Evolutionary conservation across 2,888 invertebrate species (phyloP).

Genomic region (Cephus runcator): DNA sequence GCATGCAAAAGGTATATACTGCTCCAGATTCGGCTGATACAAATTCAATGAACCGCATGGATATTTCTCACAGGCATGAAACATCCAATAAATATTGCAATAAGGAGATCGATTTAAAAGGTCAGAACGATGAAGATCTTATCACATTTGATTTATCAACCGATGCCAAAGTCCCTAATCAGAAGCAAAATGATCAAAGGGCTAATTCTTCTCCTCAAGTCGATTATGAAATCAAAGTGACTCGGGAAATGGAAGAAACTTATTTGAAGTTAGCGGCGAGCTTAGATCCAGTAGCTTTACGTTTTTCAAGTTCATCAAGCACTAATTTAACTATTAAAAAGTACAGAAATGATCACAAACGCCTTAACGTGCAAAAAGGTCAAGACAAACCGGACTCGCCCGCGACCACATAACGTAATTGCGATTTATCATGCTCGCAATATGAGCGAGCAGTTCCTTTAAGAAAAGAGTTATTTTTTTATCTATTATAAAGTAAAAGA

Average conservation of each 20-base stretch:
- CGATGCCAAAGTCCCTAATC: constrained; percentile 35
- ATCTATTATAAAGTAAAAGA: too few species aligned
- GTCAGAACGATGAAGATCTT: constrained; percentile 39
- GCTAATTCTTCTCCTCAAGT: constrained; percentile 20
- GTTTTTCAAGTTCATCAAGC: constrained; percentile 37
- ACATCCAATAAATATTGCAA: background rate
- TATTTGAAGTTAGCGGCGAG: constrained; percentile 60
- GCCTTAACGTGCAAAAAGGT: constrained; percentile 43
- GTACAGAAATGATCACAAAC: constrained; percentile 58
- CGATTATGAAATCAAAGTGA: constrained; percentile 55
- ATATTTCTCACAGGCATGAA: background rate
- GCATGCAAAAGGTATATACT: too few species aligned
- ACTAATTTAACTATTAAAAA: constrained; percentile 59
- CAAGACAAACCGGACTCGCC: constrained; percentile 40
- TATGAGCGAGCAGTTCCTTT: constrained; percentile 24
- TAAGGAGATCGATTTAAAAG: background rate
- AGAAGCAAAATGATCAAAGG: background rate
- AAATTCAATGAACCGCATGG: too few species aligned
- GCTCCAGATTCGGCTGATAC: too few species aligned
- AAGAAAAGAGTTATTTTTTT: constrained; percentile 12
- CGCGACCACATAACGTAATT: constrained; percentile 31
- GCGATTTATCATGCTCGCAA: background rate
- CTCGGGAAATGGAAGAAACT: constrained; percentile 62
- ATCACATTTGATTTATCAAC: constrained; percentile 54
- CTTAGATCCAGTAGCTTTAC: constrained; percentile 50